Conservation (phyloP, 2,888 invertebrate genomes). For the Rhorus exstirpatorius region DNA sequence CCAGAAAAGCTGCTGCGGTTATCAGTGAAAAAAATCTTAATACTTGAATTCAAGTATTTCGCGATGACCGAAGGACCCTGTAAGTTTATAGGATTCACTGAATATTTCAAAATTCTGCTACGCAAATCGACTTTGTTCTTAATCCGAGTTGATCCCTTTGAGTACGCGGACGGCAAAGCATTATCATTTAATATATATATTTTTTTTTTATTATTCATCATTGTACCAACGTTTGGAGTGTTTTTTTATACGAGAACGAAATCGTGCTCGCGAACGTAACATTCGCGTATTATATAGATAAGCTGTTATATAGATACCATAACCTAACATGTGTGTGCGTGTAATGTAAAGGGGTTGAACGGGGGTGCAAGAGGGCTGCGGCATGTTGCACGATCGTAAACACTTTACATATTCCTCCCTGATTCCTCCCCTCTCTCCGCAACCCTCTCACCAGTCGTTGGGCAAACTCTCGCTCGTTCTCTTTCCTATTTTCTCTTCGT, state of each 20-base stretch:
- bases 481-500: conserved; percentile 63
- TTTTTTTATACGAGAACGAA: conserved; percentile 39
- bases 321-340: conserved; percentile 50
- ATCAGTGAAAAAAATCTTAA: no score
- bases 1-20: no score
- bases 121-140: not conserved
- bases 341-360: conserved; percentile 55
- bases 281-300: conserved; percentile 41
- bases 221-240: not conserved
- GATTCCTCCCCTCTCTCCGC: conserved; percentile 73
- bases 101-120: not conserved
- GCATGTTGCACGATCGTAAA: conserved; percentile 85
- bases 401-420: conserved; percentile 83
- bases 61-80: not conserved
- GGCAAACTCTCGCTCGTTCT: conserved; percentile 63
- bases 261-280: conserved; percentile 46
- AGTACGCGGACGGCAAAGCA: not conserved
- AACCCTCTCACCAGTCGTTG: conserved; percentile 69
- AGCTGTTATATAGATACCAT: conserved; percentile 48
- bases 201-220: not conserved
- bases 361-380: conserved; percentile 77
- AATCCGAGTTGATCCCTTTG: not conserved
- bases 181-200: conserved; percentile 5
- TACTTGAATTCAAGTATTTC: not conserved
- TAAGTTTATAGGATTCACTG: not conserved